phyloP scores from a whole-genome alignment of 37 sponge, comb jelly and placozoan species.

The Axinella damicornis region DNA sequence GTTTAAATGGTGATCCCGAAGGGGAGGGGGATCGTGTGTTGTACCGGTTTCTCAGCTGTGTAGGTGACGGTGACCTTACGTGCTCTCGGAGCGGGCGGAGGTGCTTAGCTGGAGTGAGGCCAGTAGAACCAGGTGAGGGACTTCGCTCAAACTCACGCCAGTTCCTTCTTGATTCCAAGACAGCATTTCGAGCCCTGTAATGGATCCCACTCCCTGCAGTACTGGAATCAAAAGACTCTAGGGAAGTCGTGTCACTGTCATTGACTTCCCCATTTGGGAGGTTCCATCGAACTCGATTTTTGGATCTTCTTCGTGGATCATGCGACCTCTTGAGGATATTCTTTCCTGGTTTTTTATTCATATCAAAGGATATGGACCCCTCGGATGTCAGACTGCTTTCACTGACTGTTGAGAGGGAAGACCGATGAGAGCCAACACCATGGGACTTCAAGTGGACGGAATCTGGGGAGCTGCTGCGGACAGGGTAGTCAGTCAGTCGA shows the following conservation, averaged over 20 bases:
- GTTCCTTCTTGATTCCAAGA: not conserved
- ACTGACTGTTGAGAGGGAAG: constrained; percentile 68
- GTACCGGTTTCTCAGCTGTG: no score
- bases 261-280: constrained; percentile 3
- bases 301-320: constrained; percentile 6
- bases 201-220: not conserved
- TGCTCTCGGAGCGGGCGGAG: no score
- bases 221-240: constrained; percentile 60
- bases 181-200: not conserved
- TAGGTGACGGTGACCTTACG: no score
- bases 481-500: constrained; percentile 64
- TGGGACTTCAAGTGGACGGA: not conserved
- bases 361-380: constrained; percentile 41
- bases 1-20: no score
- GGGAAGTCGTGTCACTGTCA: constrained; percentile 49
- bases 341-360: constrained; percentile 65
- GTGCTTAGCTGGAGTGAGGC: constrained; percentile 18
- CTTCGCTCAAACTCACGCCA: constrained; percentile 49
- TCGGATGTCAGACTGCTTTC: constrained; percentile 75
- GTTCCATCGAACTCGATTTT: constrained; percentile 68
- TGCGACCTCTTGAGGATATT: constrained; percentile 65
- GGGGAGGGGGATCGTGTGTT: no score
- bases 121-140: constrained; percentile 40
- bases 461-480: not conserved
- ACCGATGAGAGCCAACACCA: not conserved